Evolutionary conservation across 1,140 invertebrate species (phyloP), one percentile per base, ranked within the genome.

Genomic region (Streblospio benedicti): DNA sequence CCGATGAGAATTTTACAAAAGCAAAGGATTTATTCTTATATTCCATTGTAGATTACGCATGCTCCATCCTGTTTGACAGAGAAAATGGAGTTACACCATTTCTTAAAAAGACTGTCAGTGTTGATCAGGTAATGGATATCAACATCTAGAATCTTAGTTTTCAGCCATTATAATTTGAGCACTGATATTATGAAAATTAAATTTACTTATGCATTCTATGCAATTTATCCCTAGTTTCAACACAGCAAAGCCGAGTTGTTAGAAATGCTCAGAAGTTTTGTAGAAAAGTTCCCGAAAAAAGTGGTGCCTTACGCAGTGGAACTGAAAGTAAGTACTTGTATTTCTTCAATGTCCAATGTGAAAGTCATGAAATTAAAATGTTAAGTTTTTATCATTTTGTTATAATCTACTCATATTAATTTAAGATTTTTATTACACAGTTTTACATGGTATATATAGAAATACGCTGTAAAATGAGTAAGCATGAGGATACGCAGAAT

Each of bases 11-110:
- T n/a, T n/a, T n/a, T 44, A 20, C 14, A 53, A 49, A 50, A 49
- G 49, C 16, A 38, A 50, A 30, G 4, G 1, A 43, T 16, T 49
- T 16, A 18, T 28, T 33, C 28, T 57, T 61, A 23, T 33, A 45
- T 61, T 44, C 53, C 31, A 33, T 67, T 67, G 55, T 65, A 73
- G 72, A 71, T 53, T 69, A 68, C 27, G 62, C 59, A 51, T 74
- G 71, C 57, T 74, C 74, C 49, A 41, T 66, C 5, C 59, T 76
- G 30, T 76, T 76, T 70, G 68, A 71, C 60, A 70, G 70, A 59
- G 67, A 73, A 27, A 67, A 56, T 60, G 73, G 72, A 44, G 41
- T 73, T 6, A 31, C 70, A 0, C 59, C 67, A 28, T 76, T 71
- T 65, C 64, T 74, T 27, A 67, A 62, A 33, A 69, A 71, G 59